These are phyloP conservation scores for Sinohyriopsis cumingii DNA, from an alignment of 2,888 invertebrate species.

Conservation along the genomic window DNA sequence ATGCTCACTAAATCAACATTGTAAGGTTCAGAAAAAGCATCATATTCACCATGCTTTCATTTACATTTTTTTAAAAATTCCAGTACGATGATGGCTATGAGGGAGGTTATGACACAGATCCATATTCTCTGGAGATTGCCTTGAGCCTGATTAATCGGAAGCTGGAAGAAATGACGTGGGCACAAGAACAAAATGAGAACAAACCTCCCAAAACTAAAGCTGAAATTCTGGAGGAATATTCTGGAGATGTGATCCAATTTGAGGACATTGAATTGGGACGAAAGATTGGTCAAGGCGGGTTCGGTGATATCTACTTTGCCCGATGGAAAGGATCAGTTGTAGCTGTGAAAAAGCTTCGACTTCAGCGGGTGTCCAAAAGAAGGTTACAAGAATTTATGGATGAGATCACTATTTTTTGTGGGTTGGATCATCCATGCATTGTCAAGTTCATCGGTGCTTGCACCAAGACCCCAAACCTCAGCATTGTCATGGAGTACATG, in stretches of 20 bases:
- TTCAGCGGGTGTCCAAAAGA: constrained; percentile 23
- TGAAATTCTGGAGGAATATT: constrained; percentile 14
- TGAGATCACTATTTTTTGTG: constrained; percentile 25
- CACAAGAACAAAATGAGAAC: constrained; percentile 4
- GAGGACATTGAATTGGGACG: constrained; percentile 21
- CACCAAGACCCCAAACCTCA: constrained; percentile 24
- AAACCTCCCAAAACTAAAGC: constrained; percentile 16
- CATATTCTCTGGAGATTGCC: constrained; percentile 2
- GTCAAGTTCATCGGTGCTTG: constrained; percentile 39
- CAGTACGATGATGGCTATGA: background rate
- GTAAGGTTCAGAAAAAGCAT: too few species aligned
- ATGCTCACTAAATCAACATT: too few species aligned
- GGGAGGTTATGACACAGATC: constrained; percentile 1
- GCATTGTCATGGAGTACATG: constrained; percentile 42
- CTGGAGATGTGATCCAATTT: constrained; percentile 21
- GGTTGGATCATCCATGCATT: constrained; percentile 30
- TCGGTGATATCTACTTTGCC: constrained; percentile 34
- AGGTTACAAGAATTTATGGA: constrained; percentile 23
- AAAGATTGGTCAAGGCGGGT: constrained; percentile 38
- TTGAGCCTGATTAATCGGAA: constrained; percentile 11
- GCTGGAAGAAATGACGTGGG: constrained; percentile 12
- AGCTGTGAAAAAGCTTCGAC: constrained; percentile 33
- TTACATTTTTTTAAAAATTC: background rate
- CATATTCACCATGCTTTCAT: background rate
- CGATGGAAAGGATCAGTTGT: constrained; percentile 30